Base-by-base conservation (phyloP, 2,797 vertebrate genomes). In the Tadarida brasiliensis region DNA sequence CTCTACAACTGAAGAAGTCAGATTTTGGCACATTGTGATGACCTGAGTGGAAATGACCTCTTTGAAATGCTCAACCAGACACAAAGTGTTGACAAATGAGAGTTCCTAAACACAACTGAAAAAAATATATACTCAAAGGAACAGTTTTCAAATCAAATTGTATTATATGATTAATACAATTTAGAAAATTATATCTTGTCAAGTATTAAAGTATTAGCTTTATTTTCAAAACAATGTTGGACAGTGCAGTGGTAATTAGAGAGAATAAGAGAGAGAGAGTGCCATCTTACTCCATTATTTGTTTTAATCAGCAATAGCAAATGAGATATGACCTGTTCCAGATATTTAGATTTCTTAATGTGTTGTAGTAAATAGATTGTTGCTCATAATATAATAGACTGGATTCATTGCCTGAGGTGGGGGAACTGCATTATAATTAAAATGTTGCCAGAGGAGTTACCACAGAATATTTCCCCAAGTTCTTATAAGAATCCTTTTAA, bases 331-430 rank as follows among this genome's bases (percentile, higher is more conserved):
- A 94, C 28, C 5, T 88, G 85, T 97, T 98, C 97, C 95, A 96
- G 96, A 98, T 97, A 95, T 95, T 83, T 97, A 93, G 81, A 81
- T 98, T 98, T 98, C 95, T 97, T 98, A 67, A 97, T 97, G 95
- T 88, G 81, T 88, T 96, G 67, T 65, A 81, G 92, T 96, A 95
- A 97, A 96, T 97, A 96, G 95, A 95, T 61, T 91, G 84, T 96
- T 97, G 77, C 63, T 96, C 93, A 93, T 96, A 94, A 81, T 94
- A 73, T 89, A 97, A 96, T 82, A 76, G 86, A 96, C 95, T 93
- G 71, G 71, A 90, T 67, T 90, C 82, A 85, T 63, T 89, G 28
- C 83, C 59, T 73, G 73, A 81, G 93, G n/a, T 71, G 68, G 74
- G 61, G 54, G 86, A 3, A 3, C 16, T 95, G 51, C 76, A 4